Percentiles rank a stretch among this genome's conserved stretches.
phyloP scores from a whole-genome alignment of 1,140 invertebrate species.

The Musca vetustissima region DNA sequence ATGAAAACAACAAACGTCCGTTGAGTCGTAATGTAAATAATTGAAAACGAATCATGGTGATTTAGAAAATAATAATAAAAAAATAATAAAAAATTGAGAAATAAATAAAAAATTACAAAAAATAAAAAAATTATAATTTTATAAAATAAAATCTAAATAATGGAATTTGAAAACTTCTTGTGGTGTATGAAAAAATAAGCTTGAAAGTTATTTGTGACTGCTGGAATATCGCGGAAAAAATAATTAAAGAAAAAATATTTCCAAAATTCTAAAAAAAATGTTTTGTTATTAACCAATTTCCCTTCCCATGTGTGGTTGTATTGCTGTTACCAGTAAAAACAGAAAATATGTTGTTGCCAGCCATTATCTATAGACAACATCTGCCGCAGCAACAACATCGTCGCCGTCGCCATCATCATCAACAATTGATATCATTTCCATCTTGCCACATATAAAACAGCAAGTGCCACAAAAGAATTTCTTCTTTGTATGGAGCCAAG shows the following conservation, averaged over 20 bases:
- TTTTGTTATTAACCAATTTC: not conserved
- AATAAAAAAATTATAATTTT: too few relatives aligned
- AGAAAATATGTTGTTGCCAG: conserved; percentile 9
- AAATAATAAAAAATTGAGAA: too few relatives aligned
- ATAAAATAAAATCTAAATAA: not conserved
- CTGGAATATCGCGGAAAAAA: too few relatives aligned
- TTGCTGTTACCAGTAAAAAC: not conserved
- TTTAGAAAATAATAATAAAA: too few relatives aligned
- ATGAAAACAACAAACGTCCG: too few relatives aligned
- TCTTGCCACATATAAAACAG: conserved; percentile 9
- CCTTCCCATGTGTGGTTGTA: too few relatives aligned
- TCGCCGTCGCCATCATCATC: not conserved
- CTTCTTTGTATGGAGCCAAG: not conserved
- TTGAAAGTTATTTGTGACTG: not conserved
- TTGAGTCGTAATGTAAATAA: too few relatives aligned
- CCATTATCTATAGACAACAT: conserved; percentile 5
- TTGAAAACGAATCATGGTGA: too few relatives aligned
- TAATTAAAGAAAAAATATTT: not conserved
- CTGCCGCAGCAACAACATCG: conserved; percentile 1
- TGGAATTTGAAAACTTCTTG: too few relatives aligned
- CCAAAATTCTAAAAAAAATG: conserved; percentile 4
- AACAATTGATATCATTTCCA: conserved; percentile 10
- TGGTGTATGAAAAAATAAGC: too few relatives aligned
- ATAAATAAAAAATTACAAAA: not conserved
- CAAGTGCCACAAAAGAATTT: conserved; percentile 21